Conservation (phyloP, 1,140 invertebrate genomes). For the Drosophila ambigua region DNA sequence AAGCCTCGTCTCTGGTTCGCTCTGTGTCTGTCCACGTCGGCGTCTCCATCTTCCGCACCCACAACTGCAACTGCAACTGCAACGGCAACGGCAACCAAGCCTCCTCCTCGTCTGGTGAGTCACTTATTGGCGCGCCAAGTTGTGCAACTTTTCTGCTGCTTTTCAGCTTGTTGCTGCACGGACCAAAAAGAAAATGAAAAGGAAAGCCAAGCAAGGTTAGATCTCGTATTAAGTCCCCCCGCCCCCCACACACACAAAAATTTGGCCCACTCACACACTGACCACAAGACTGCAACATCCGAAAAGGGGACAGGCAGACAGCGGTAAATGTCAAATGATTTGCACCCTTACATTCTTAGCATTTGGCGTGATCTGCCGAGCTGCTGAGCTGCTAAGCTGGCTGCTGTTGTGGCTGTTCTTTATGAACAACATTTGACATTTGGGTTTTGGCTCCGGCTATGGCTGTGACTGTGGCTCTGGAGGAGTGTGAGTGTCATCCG, state of each 20-base stretch:
- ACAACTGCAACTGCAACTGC: slow-evolving; percentile 27
- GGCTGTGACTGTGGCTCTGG: not conserved
- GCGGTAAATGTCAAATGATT: slow-evolving; percentile 69
- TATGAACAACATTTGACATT: slow-evolving; percentile 75
- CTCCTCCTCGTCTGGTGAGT: slow-evolving; percentile 46
- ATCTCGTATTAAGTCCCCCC: slow-evolving; percentile 5
- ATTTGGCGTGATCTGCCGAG: slow-evolving; percentile 55
- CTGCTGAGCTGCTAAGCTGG: not conserved
- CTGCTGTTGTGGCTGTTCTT: slow-evolving; percentile 42
- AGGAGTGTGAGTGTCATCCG: slow-evolving; percentile 26
- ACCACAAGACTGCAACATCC: slow-evolving; percentile 30
- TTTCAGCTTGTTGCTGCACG: not conserved
- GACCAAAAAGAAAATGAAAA: slow-evolving; percentile 53
- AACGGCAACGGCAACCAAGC: slow-evolving; percentile 37
- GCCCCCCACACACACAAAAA: slow-evolving; percentile 6
- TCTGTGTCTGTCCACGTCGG: slow-evolving; percentile 32
- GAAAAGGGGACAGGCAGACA: not conserved
- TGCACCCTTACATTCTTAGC: slow-evolving; percentile 62
- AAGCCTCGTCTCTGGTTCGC: not conserved
- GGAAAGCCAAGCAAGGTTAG: slow-evolving; percentile 71
- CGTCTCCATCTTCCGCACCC: slow-evolving; percentile 52
- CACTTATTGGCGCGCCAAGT: slow-evolving; percentile 27
- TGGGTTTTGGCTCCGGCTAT: slow-evolving; percentile 15
- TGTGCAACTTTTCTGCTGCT: slow-evolving; percentile 54
- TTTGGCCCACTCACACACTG: slow-evolving; percentile 43